Evolutionary conservation across 2,888 invertebrate genomes (phyloP), one percentile per base, ranked within the genome.

Genomic region (Mesorhabditis spiculigera): DNA sequence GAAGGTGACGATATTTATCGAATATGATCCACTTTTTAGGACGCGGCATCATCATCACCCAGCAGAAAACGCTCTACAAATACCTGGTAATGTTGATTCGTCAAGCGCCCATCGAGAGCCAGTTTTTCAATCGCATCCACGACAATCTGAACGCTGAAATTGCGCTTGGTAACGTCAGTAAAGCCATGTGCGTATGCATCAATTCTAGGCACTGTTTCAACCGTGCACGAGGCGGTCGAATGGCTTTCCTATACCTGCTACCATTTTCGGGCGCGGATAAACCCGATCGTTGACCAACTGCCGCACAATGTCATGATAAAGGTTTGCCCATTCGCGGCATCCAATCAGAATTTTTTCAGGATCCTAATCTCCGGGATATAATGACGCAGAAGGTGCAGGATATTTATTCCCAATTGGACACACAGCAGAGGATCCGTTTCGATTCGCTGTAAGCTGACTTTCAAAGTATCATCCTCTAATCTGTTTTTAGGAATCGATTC

Each of bases 81-180:
- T 99, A 98, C 86, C 89, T 99, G 70, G 93, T 93, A 0, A 89
- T 95, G 67, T 90, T 99, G 86, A 95, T 95, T 2, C 93, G 95
- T 86, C 96, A 97, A 88, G 93, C 93, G 86, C 97, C 98, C 0
- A 99, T 99, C 75, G 98, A 99, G 87, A 95, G 95, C 84, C 94
- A 94, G 87, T 96, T 99, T 84, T 91, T 95, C 72, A 91, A 91
- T 83, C 91, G 92, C 80, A 88, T 99, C 69, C 92, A 93, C 4
- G 97, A 99, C 87, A 96, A 98, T 89, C 90, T 99, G 73, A 99
- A 98, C 88, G 98, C 98, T 44, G 98, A 99, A 90, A 93, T 93
- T 86, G 79, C 86, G 13, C 67, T 80, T 10, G 84, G 82, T 79
- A 10, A 6, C 67, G 28, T 50, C 96, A 93, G 84, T 90, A 96